Percentiles rank a stretch among this genome's conserved stretches.
These are phyloP conservation scores for Hydrozoanthus gracilis DNA, from an alignment of 92 coral and sea anemone genomes.

Conservation along the genomic window DNA sequence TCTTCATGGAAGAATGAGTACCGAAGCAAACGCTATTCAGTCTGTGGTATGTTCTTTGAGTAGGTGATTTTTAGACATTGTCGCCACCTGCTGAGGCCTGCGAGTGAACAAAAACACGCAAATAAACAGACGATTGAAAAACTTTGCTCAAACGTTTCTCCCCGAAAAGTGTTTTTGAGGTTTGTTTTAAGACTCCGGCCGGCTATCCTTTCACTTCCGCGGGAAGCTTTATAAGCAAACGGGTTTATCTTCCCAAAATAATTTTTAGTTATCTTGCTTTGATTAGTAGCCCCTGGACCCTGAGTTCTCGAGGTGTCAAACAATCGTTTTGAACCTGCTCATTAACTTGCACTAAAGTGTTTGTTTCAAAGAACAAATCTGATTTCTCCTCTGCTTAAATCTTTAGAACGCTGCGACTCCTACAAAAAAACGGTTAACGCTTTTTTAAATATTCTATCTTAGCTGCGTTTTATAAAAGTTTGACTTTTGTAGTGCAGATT, in stretches of 20 bases:
- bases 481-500: neutral
- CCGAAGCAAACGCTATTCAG: neutral
- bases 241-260: neutral
- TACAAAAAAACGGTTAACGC: neutral
- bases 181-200: neutral
- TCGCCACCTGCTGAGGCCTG: conserved; percentile 16
- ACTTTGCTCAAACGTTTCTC: neutral
- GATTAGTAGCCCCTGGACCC: neutral
- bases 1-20: neutral
- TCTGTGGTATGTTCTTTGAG: neutral
- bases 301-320: conserved; percentile 6
- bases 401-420: neutral
- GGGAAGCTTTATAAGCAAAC: neutral
- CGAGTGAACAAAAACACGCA: neutral
- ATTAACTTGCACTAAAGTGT: neutral
- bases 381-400: neutral
- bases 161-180: neutral
- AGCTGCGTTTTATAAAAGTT: neutral
- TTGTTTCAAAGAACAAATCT: neutral
- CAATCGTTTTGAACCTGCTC: conserved; percentile 20
- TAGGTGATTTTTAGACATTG: neutral
- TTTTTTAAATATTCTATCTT: neutral
- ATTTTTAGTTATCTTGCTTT: neutral
- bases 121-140: neutral
- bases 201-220: neutral